Percentiles rank a stretch among this genome's conserved stretches.
phyloP scores from a whole-genome alignment of 1,140 invertebrate species.

The Reticulitermes speratus region DNA sequence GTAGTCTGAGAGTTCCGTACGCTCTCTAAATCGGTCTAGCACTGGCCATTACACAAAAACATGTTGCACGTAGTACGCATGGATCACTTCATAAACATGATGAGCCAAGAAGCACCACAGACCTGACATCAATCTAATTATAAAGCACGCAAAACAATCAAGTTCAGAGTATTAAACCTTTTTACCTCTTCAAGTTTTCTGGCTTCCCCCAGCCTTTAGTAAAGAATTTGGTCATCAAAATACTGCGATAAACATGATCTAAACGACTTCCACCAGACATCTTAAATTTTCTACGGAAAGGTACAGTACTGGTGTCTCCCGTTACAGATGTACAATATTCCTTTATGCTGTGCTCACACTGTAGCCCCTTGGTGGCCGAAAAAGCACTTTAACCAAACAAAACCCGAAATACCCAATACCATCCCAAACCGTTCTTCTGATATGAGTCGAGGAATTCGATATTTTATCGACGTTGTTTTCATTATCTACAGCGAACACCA shows the following conservation, averaged over 20 bases:
- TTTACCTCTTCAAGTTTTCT: constrained; percentile 83
- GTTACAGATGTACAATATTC: background rate
- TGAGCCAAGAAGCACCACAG: no score
- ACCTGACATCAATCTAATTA: no score
- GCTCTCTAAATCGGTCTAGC: no score
- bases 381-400: background rate
- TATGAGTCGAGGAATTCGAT: background rate
- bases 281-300: constrained; percentile 17
- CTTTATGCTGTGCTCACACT: no score
- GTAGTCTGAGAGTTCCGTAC: no score
- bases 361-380: no score
- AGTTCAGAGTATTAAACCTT: background rate
- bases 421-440: background rate
- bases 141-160: no score
- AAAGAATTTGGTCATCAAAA: constrained; percentile 91
- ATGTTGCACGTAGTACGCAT: background rate
- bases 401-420: background rate
- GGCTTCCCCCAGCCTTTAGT: constrained; percentile 96
- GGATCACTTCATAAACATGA: no score
- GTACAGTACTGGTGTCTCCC: background rate
- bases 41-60: background rate
- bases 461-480: background rate
- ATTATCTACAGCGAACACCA: no score
- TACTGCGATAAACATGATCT: constrained; percentile 85
- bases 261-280: constrained; percentile 72